Base-by-base conservation (phyloP, 2,797 vertebrate genomes). In the Anguilla obscura region DNA sequence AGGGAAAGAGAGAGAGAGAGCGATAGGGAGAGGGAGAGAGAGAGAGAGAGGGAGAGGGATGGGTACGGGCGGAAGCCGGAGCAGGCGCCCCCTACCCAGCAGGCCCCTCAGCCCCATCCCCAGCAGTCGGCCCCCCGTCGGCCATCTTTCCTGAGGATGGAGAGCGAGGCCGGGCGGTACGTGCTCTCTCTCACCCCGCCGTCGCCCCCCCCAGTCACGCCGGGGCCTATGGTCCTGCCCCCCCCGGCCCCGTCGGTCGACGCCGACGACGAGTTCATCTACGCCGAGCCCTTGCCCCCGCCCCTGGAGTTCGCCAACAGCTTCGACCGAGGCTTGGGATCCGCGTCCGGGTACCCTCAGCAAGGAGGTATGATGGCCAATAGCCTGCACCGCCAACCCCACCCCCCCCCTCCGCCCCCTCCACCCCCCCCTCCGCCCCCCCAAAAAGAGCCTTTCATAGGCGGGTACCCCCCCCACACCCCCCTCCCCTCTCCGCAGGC, bases 261-360 rank as follows among this genome's bases (percentile, higher is more conserved):
- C 21, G 97, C 93, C 0, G 97, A 98, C 1, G 98, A 98, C 24
- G 98, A 98, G 71, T 97, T 98, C 89, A 96, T 98, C 40, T 98
- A 97, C 27, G 97, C 94, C 0, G 98, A 99, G 24, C 98, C 98
- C 2, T 95, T 98, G 86, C 98, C 98, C 0, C 98, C 98, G 0
- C 98, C 98, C 0, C 91, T 98, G 48, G 97, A 98, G 93, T 98
- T 98, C 88, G 97, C 97, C 8, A 98, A 98, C 92, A 98, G 97
- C 90, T 98, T 98, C 27, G 98, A 98, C 90, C 89, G 94, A 56
- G 94, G 94, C 30, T n/a, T 87, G 0, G 90, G 90, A 7, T 91
- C 88, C 24, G 87, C 91, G 56, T 86, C 93, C 1, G 92, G 89
- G 84, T 96, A 96, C 86, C 89, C 94, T 0, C 93, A 95, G 60